A percentile compares a stretch with the other conserved stretches of the same genome.
These are phyloP conservation scores for Drosophila robusta DNA, from an alignment of 2,888 invertebrate genomes.

Conservation along the genomic window DNA sequence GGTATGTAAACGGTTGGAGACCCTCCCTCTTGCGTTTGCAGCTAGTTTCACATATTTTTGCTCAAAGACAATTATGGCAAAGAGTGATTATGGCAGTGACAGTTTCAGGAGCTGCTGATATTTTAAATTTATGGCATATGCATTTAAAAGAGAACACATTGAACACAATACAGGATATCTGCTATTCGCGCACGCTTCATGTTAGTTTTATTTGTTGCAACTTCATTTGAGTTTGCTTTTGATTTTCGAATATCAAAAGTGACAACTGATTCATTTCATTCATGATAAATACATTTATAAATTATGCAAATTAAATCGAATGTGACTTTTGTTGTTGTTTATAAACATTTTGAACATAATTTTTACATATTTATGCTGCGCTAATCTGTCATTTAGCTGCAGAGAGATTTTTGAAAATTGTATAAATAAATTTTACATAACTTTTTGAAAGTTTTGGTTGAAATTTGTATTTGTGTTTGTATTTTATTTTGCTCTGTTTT, in stretches of 20 bases:
- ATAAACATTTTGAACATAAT: constrained; percentile 15
- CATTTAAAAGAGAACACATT: no score
- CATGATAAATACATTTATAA: constrained; percentile 12
- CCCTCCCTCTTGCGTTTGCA: not conserved
- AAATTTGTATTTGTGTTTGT: not conserved
- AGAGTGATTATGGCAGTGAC: no score
- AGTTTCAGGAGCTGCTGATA: no score
- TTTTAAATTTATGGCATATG: no score
- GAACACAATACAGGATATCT: constrained; percentile 8
- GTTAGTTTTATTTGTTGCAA: not conserved
- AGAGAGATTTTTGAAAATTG: not conserved
- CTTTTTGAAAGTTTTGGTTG: constrained; percentile 22
- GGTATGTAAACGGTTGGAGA: not conserved
- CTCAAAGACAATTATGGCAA: no score
- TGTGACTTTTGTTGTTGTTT: constrained; percentile 14
- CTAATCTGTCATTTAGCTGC: not conserved
- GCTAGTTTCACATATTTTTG: no score
- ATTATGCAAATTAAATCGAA: constrained; percentile 57
- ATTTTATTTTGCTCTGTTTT: no score
- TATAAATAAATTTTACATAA: constrained; percentile 14
- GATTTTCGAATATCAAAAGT: constrained; percentile 7
- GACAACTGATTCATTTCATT: constrained; percentile 33
- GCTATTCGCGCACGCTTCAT: not conserved
- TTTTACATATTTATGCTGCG: constrained; percentile 12
- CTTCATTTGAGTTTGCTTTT: constrained; percentile 4